These are phyloP conservation scores for Amazona vittata DNA, from an alignment of 2,113 vertebrate genomes.

Conservation along the genomic window DNA sequence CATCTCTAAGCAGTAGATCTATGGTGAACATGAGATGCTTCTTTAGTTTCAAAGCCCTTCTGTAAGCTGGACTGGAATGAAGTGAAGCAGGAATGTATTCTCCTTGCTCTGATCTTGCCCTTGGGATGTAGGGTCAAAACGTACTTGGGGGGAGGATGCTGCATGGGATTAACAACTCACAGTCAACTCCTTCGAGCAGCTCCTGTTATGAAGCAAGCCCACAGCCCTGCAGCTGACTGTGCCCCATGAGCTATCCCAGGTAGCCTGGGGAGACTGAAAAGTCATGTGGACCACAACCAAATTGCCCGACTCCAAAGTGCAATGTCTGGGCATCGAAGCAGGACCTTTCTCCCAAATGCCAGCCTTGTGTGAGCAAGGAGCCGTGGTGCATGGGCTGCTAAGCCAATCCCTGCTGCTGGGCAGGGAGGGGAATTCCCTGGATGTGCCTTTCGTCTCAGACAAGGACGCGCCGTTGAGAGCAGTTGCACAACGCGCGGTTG, in stretches of 20 bases:
- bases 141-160: not conserved
- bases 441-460: conserved; percentile 1
- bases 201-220: not conserved
- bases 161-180: not conserved
- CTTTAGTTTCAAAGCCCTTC: rapidly evolving
- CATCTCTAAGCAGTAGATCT: not conserved
- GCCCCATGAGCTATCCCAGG: not conserved
- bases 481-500: not conserved
- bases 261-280: not conserved
- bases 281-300: not conserved
- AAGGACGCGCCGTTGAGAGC: not conserved
- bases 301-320: not conserved
- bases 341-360: not conserved
- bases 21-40: not conserved
- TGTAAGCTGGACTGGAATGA: not conserved
- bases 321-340: not conserved
- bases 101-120: not conserved
- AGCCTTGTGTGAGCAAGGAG: not conserved
- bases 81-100: not conserved
- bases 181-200: not conserved
- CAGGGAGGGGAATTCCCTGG: conserved; percentile 32
- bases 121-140: not conserved
- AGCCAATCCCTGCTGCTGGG: not conserved
- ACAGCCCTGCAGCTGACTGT: not conserved
- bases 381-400: not conserved